These are phyloP conservation scores for Caenorhabditis brenneri DNA, from an alignment of 1,140 invertebrate genomes.

Conservation along the genomic window DNA sequence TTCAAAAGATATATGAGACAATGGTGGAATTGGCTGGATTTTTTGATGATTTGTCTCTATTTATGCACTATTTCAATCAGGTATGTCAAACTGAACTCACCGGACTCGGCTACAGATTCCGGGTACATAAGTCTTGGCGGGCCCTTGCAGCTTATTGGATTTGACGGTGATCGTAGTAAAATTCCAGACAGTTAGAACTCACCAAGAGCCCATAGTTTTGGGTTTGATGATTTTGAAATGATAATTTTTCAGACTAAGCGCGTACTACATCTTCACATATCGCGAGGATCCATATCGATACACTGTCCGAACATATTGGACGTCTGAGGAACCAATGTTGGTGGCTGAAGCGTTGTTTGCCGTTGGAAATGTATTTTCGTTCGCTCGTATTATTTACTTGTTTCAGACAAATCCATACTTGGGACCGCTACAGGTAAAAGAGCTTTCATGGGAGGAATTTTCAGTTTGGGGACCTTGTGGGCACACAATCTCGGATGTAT, in stretches of 20 bases:
- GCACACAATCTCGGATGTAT: too few species aligned
- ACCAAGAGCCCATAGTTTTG: too few species aligned
- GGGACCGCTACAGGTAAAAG: conserved; percentile 72
- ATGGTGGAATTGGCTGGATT: conserved; percentile 96
- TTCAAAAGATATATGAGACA: conserved; percentile 87
- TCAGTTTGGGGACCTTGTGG: too few species aligned
- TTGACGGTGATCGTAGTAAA: too few species aligned
- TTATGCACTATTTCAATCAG: conserved; percentile 73
- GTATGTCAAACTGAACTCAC: conserved; percentile 44
- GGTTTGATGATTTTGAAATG: neutral
- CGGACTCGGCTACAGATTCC: too few species aligned
- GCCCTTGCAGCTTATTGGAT: too few species aligned
- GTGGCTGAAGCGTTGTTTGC: conserved; percentile 71
- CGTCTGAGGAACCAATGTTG: conserved; percentile 69
- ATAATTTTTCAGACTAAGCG: conserved; percentile 51
- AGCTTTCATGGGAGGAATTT: neutral
- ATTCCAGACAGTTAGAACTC: too few species aligned
- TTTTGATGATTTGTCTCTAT: conserved; percentile 78
- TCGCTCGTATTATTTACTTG: conserved; percentile 70
- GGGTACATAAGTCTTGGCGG: too few species aligned
- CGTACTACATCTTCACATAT: conserved; percentile 61
- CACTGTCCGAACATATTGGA: conserved; percentile 64
- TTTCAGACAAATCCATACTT: conserved; percentile 74
- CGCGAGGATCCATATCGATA: conserved; percentile 58
- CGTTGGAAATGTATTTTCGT: conserved; percentile 73